Evolutionary conservation across 2,888 invertebrate species (phyloP).

Genomic region (Agonum fuliginosum): DNA sequence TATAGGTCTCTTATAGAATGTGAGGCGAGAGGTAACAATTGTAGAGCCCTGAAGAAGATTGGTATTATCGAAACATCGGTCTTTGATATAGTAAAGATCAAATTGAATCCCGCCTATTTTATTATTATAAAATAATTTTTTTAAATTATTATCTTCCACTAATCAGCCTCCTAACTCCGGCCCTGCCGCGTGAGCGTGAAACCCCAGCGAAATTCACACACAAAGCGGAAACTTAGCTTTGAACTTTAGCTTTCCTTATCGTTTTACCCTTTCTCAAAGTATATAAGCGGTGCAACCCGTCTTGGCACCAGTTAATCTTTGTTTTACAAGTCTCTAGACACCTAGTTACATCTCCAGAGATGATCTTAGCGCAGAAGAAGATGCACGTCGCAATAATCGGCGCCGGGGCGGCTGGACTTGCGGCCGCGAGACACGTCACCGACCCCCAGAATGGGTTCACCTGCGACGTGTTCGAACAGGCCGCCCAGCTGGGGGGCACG

Average conservation of each 20-base stretch:
- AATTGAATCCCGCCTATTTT: no score
- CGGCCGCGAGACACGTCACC: constrained; percentile 80
- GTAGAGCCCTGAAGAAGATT: no score
- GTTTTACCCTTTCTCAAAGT: constrained; percentile 33
- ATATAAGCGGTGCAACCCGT: constrained; percentile 16
- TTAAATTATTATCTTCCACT: no score
- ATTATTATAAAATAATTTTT: no score
- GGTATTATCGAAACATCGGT: no score
- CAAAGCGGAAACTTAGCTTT: constrained; percentile 35
- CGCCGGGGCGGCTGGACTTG: constrained; percentile 89
- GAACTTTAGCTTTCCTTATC: constrained; percentile 40
- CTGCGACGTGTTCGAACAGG: constrained; percentile 84
- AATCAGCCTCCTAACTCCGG: neutral
- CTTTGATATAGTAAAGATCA: no score
- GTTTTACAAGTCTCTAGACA: neutral
- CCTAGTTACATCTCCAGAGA: neutral
- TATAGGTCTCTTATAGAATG: no score
- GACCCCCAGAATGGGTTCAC: constrained; percentile 70
- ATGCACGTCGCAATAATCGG: constrained; percentile 82
- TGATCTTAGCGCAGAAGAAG: neutral
- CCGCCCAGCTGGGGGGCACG: constrained; percentile 84
- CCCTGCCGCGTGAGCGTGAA: constrained; percentile 21
- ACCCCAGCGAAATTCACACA: constrained; percentile 45
- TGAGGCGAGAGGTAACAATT: no score
- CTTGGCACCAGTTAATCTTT: no score